Base-by-base conservation (phyloP, 2,113 vertebrate species). In the Gymnogyps californianus region DNA sequence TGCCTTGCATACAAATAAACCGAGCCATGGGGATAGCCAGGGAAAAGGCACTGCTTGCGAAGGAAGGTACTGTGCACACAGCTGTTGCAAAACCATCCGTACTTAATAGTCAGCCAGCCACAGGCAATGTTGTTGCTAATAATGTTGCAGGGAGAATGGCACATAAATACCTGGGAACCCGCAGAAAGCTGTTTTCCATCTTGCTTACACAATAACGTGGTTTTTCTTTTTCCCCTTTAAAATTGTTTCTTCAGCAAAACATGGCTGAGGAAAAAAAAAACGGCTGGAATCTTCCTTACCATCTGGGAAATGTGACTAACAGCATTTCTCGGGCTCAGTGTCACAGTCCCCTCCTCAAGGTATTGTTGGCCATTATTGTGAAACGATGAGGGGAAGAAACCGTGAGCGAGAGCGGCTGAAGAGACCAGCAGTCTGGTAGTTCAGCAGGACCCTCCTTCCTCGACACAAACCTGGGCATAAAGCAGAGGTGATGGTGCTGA, bases 1-100 rank as follows among this genome's bases (percentile, higher is more conserved):
- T 76, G 93, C 89, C 83, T 89, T 79, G 81, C 82, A 72, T 44
- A 92, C 92, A 96, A 95, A 96, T 92, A 97, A 96, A 91, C 64
- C 1, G 10, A 94, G 91, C 84, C 84, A 25, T 0, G 59, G 64
- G 84, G 87, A 84, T 74, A 93, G 94, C 47, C 77, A 86, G 76
- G 67, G 75, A 84, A 51, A 89, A 78, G 77, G n/a, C 49, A 29
- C 3, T 42, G 59, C 77, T 83, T 67, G 82, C 4, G 11, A 38
- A 76, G 64, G 87, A 83, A 78, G 82, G 89, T 40, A 31, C 44
- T 75, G 74, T 47, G 77, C 93, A 59, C 74, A 62, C 81, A 94
- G 84, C 93, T 94, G 84, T 86, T 91, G 70, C 91, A 94, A 78
- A 93, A 78, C 26, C 74, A 54, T 32, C 65, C 42, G 0, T 47